Conservation (phyloP, 2,888 invertebrate genomes). For the Athetis lepigone region DNA sequence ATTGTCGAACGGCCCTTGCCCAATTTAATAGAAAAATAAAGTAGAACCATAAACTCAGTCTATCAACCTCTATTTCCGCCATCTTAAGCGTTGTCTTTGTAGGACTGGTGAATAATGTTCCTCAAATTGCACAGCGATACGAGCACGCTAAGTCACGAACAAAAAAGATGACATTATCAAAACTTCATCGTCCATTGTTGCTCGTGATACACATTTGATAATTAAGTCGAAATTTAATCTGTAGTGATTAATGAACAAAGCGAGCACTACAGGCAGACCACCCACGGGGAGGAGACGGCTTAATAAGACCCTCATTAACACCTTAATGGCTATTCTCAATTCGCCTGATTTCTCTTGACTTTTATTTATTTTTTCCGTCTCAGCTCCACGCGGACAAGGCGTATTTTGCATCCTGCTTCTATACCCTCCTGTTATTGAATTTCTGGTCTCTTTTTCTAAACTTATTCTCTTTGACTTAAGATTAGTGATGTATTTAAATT, state of each 20-base stretch:
- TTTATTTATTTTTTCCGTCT: slow-evolving; percentile 85
- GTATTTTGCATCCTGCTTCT: slow-evolving; percentile 74
- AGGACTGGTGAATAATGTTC: slow-evolving; percentile 10
- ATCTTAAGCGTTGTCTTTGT: neutral
- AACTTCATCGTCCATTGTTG: slow-evolving; percentile 69
- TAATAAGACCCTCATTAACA: slow-evolving; percentile 91
- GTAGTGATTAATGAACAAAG: slow-evolving; percentile 87
- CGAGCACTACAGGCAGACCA: slow-evolving; percentile 84
- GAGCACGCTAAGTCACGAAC: slow-evolving; percentile 36
- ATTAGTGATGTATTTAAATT: slow-evolving; percentile 90
- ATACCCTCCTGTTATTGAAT: slow-evolving; percentile 87
- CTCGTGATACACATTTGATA: slow-evolving; percentile 81
- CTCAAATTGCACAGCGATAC: slow-evolving; percentile 26
- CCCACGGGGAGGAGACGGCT: slow-evolving; percentile 89
- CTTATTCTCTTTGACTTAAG: slow-evolving; percentile 89
- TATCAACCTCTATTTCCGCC: neutral
- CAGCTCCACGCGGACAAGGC: slow-evolving; percentile 71
- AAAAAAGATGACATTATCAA: slow-evolving; percentile 63
- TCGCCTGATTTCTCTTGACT: slow-evolving; percentile 87
- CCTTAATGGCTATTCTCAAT: slow-evolving; percentile 90
- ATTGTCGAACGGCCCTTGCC: neutral
- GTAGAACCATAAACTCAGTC: neutral
- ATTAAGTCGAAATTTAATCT: slow-evolving; percentile 84
- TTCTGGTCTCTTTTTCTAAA: slow-evolving; percentile 87
- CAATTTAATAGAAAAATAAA: neutral